Base-by-base conservation (phyloP, 1,140 invertebrate species). In the Drosophila nikananu region DNA sequence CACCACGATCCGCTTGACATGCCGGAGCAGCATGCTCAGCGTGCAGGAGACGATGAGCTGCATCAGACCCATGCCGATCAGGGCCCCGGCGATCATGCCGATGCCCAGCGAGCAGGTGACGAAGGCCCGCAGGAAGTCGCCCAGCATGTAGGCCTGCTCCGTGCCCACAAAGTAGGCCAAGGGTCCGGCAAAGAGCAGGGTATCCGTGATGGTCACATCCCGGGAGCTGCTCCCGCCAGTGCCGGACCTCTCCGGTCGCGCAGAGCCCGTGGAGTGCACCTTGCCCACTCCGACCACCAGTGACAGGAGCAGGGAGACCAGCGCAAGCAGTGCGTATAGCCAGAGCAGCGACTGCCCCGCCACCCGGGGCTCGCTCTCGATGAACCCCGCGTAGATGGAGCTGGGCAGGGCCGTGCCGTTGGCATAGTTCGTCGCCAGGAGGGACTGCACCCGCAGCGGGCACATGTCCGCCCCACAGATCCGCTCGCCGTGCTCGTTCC, bases 101-200 rank as follows among this genome's bases (percentile, higher is more conserved):
- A 95, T 94, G 15, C 95, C 95, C 74, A 96, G 80, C 1, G 95
- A 94, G 81, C 95, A 96, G 30, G 92, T 92, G 25, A 93, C 91
- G 46, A 92, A 93, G 37, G 92, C 92, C 92, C 95, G 94, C 42
- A 94, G 94, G 77, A 96, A 96, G 70, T 96, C 95, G 3, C 95
- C 94, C 58, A 95, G 94, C 91, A 96, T 95, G 70, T 96, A 96
- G 39, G 95, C 95, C 83, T 96, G 95, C 76, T 96, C 95, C 23
- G 96, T 93, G 30, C 95, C 95, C 62, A 96, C 95, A 71, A 96
- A 96, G 19, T 95, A 93, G 3, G 95, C 95, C 44, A 96, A 81
- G 0, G 95, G 95, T 0, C 95, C 95, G 12, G 95, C 94, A 39
- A 96, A 93, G 70, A 95, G 94, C 42, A 96, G 81, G 48, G 94